These are phyloP conservation scores for Drosophila fulvimacula DNA, from an alignment of 2,888 invertebrate species.

Conservation along the genomic window DNA sequence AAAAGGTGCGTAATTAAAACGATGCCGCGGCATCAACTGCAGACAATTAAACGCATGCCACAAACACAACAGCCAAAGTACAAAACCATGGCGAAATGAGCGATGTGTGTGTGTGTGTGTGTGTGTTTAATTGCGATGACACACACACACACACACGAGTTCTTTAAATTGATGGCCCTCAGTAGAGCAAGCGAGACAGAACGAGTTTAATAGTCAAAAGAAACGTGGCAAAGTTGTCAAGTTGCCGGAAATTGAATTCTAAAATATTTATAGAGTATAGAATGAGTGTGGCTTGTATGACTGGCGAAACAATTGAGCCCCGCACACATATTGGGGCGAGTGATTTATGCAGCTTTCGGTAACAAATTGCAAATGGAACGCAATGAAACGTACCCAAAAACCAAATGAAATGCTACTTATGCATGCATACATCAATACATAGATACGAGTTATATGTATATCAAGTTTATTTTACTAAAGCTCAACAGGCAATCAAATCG, in stretches of 20 bases:
- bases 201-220: slow-evolving; percentile 31
- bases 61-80: slow-evolving; percentile 33
- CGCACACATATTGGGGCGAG: slow-evolving; percentile 50
- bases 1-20: slow-evolving; percentile 77
- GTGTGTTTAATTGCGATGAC: slow-evolving; percentile 64
- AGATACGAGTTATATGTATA: slow-evolving; percentile 31
- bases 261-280: slow-evolving; percentile 65
- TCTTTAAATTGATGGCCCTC: slow-evolving; percentile 51
- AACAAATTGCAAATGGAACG: slow-evolving; percentile 67
- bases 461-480: slow-evolving; percentile 28
- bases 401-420: slow-evolving; percentile 62
- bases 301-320: slow-evolving; percentile 37
- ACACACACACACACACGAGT: slow-evolving; percentile 18
- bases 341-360: slow-evolving; percentile 67
- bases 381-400: slow-evolving; percentile 32
- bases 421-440: slow-evolving; percentile 65
- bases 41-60: slow-evolving; percentile 76
- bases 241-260: slow-evolving; percentile 74
- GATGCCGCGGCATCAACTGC: slow-evolving; percentile 51
- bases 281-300: slow-evolving; percentile 5
- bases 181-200: not conserved
- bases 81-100: slow-evolving; percentile 50
- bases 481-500: slow-evolving; percentile 56
- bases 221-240: slow-evolving; percentile 47
- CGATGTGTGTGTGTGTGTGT: slow-evolving; percentile 30